Evolutionary conservation across 1,140 invertebrate genomes (phyloP).

Genomic region (Metaphire vulgaris): DNA sequence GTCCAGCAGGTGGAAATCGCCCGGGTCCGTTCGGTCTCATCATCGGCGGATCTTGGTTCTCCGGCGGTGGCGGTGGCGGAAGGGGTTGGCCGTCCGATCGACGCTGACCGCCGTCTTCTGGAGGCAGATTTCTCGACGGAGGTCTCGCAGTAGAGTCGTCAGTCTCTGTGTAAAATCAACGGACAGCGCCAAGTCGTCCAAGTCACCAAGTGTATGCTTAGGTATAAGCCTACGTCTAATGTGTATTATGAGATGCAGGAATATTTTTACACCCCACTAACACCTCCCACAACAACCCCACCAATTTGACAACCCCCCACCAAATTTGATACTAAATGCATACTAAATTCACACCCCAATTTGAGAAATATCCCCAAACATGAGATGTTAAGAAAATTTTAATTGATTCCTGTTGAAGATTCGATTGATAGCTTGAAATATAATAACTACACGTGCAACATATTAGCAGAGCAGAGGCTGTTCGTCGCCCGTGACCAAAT

Average conservation of each 20-base stretch:
- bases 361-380: too few species aligned
- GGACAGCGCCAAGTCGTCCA: neutral
- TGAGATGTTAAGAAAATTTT: too few species aligned
- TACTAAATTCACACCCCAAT: too few species aligned
- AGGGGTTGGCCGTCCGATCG: neutral
- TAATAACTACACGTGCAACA: too few species aligned
- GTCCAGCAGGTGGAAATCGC: neutral
- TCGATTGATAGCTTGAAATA: too few species aligned
- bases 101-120: neutral
- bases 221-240: neutral
- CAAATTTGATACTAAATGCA: too few species aligned
- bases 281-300: too few species aligned
- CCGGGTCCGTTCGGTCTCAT: neutral
- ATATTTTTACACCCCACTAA: neutral
- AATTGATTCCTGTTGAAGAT: too few species aligned
- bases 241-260: neutral
- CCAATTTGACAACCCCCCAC: too few species aligned
- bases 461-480: too few species aligned
- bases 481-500: too few species aligned
- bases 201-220: neutral
- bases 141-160: neutral
- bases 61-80: neutral
- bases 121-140: neutral
- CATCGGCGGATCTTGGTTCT: neutral
- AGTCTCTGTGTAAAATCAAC: neutral